Evolutionary conservation across 2,888 invertebrate genomes (phyloP), one percentile per base, ranked within the genome.

Genomic region (Drosophila cyrtoloma): DNA sequence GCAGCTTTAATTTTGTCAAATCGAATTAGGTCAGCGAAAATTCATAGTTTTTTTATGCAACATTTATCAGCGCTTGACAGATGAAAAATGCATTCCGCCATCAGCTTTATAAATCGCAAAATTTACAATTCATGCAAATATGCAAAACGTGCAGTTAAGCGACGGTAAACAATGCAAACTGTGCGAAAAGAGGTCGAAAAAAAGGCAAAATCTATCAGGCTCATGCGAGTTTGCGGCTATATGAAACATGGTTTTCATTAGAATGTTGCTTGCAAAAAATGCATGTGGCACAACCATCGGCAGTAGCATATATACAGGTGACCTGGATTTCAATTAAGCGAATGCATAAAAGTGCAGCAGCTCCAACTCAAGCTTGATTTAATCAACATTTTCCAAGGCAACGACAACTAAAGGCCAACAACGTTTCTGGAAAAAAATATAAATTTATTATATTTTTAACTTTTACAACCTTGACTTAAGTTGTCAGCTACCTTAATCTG

Each of bases 271-370:
- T n/a, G n/a, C n/a, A n/a, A n/a, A n/a, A n/a, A 4, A n/a, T 6
- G 33, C 52, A 58, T 39, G 47, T 63, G 64, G 26, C 64, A 64
- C 79, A 62, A 26, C 12, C 28, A 37, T 22, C 22, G n/a, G 52
- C 59, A 10, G 6, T 6, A n/a, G 26, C 6, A 56, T 37, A 16
- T 50, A 35, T 33, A 30, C 9, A 55, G 52, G 19, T 59, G 59
- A 72, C 63, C 65, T 72, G 63, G 32, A 69, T 78, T 81, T 72
- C 63, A 72, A 72, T 70, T 67, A 79, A 57, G 44, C 52, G 65
- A 81, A 77, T 71, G 65, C 81, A 44, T 62, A 71, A 61, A 81
- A 78, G 67, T 67, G 67, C 65, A 65, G 33, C 59, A 61, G 51
- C 47, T 39, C 50, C 71, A 67, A 35, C 81, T 65, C 42, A 58